Base-by-base conservation (phyloP, 2,888 invertebrate genomes). In the Hedychridium roseum region DNA sequence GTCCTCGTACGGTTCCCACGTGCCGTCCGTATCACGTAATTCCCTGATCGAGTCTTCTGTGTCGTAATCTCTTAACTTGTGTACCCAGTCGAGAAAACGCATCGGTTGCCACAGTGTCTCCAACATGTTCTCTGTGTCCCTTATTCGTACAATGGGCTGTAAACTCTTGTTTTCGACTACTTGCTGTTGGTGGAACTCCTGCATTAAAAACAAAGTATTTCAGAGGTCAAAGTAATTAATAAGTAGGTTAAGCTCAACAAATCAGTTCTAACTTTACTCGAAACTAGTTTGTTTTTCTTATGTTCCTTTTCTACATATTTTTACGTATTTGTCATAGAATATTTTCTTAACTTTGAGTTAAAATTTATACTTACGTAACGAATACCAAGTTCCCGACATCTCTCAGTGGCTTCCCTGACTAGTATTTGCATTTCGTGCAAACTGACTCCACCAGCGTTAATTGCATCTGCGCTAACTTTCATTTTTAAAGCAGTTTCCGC, bases 111-210 rank as follows among this genome's bases (percentile, higher is more conserved):
- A 79, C 9, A 73, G 56, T 1, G 70, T 66, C 43, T 76, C 75
- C 15, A 66, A 14, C 59, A 60, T 70, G 2, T 54, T 62, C 23
- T 68, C 69, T 21, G 45, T 68, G 44, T 79, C 73, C 11, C 76
- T 66, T 20, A 79, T 70, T n/a, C 75, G 71, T 36, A 79, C 69
- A 1, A 73, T 66, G 2, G 77, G 72, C 15, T 68, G 62, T 9
- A 79, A 44, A 11, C 57, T 64, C 43, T 73, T 74, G 15, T 75
- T 66, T 3, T 62, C 57, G 2, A 79, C 46, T 20, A 73, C 59
- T 54, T 74, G 76, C 43, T 78, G 77, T 38, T 78, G 78, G 35
- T 70, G 63, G 37, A 79, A 79, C 63, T 77, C 76, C 79, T 79
- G 46, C 6, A 38, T 63, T 43, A 28, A 43, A 42, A 44, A 57